These are phyloP conservation scores for Hozukius guyotensis DNA, from an alignment of 2,797 vertebrate genomes.

Conservation along the genomic window DNA sequence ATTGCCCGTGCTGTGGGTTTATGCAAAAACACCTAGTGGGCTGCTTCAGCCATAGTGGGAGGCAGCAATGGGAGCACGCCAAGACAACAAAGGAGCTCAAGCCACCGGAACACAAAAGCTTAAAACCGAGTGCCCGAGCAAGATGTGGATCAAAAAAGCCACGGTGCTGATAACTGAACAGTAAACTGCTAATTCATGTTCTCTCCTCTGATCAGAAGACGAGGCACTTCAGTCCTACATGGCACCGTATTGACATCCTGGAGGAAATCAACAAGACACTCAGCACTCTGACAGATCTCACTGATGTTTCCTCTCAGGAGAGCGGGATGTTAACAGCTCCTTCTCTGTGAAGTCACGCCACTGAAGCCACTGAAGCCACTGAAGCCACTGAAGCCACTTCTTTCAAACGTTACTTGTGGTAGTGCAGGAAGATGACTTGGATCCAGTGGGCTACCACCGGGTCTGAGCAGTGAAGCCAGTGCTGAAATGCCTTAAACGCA, in stretches of 20 bases:
- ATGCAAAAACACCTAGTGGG: neutral
- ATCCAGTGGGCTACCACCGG: too few species aligned
- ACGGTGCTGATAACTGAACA: slow-evolving; percentile 3
- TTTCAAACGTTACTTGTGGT: neutral
- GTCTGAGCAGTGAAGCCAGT: too few species aligned
- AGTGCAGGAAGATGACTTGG: neutral
- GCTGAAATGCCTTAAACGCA: too few species aligned
- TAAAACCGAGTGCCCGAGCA: slow-evolving; percentile 5
- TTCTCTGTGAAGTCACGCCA: slow-evolving; percentile 1
- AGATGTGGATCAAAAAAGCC: slow-evolving; percentile 30
- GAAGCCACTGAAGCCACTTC: neutral
- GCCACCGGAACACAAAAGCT: slow-evolving; percentile 12
- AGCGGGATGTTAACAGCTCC: neutral
- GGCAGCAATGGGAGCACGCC: slow-evolving; percentile 1
- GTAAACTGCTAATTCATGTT: slow-evolving; percentile 8
- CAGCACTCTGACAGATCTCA: neutral
- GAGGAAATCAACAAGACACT: slow-evolving; percentile 8
- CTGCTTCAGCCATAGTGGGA: slow-evolving; percentile 4
- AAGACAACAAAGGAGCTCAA: slow-evolving; percentile 30
- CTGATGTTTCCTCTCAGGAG: slow-evolving; percentile 3
- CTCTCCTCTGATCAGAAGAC: slow-evolving; percentile 5
- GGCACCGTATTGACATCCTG: neutral
- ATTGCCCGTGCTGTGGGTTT: neutral
- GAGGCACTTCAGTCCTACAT: neutral
- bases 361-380: neutral